Evolutionary conservation across 2,113 vertebrate genomes (phyloP), one percentile per base, ranked within the genome.

Genomic region (Hiodon alosoides): DNA sequence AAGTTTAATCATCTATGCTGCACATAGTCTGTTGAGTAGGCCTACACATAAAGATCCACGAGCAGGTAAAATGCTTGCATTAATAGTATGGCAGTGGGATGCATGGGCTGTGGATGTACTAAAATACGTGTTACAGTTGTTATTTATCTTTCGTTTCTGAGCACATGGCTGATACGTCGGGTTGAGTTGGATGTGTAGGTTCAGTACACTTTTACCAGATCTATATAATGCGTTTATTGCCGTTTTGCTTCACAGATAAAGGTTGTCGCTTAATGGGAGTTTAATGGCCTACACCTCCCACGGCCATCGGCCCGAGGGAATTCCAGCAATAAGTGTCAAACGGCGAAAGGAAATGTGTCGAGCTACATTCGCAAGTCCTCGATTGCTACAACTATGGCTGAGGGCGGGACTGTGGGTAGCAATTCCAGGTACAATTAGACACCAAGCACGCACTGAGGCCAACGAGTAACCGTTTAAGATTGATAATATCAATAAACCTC

Each of bases 301-400:
- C 48, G 3, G 9, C 64, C 17, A 1, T 66, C 64, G 8, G n/a
- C 7, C 3, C 14, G 4, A 46, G 16, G 64, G 46, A 66, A 48
- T 47, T 48, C 5, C 16, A 47, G 1, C 31, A 47, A 4, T 11
- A 66, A 48, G 64, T 47, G 48, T 1, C 11, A 3, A 66, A 16
- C 3, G 64, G 64, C 46, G 64, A 66, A 3, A 66, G 64, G 64
- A 66, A 66, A 8, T 66, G 31, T 66, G 64, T 17, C 64, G 64
- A 31, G 31, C 31, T 31, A 31, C 31, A 31, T 31, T 31, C 31
- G 31, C 31, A 31, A 31, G 31, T 31, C 31, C 31, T 31, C 31
- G 31, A 31, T 31, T 31, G 31, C 31, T 31, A 31, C 31, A 31
- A 17, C 64, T 8, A 3, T 16, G 64, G 31, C 16, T 66, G 10